These are phyloP conservation scores for Melinopterus prodromus DNA, from an alignment of 2,888 invertebrate genomes.

Conservation along the genomic window DNA sequence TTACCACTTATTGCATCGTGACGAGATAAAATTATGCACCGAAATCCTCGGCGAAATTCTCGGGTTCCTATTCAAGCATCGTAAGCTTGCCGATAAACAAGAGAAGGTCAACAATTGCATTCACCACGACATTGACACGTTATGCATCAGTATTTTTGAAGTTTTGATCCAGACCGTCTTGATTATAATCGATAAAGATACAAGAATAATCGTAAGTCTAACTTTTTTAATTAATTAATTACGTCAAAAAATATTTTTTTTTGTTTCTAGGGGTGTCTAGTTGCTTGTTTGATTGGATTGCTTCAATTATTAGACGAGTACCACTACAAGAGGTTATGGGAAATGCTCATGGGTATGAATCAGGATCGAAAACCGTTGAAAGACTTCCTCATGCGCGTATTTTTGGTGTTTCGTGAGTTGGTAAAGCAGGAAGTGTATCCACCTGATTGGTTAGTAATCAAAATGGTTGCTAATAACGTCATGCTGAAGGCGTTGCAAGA, in stretches of 20 bases:
- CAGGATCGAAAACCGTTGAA: conserved; percentile 83
- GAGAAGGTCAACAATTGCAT: conserved; percentile 69
- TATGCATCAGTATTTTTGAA: conserved; percentile 82
- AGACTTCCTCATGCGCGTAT: conserved; percentile 84
- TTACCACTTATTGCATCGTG: conserved; percentile 80
- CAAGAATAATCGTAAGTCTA: conserved; percentile 49
- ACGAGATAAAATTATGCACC: conserved; percentile 84
- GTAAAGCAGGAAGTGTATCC: conserved; percentile 85
- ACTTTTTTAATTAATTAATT: conserved; percentile 10
- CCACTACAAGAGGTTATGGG: conserved; percentile 89
- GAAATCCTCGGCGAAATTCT: conserved; percentile 89
- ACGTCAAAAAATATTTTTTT: conserved; percentile 20
- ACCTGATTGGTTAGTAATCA: conserved; percentile 89
- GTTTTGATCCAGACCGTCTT: conserved; percentile 87
- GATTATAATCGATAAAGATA: conserved; percentile 78
- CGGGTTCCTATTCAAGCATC: conserved; percentile 67
- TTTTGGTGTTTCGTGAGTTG: conserved; percentile 81
- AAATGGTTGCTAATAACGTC: conserved; percentile 87
- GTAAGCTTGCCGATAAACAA: conserved; percentile 61
- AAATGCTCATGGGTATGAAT: conserved; percentile 73
- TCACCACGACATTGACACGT: conserved; percentile 82
- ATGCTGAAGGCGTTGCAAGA: conserved; percentile 87
- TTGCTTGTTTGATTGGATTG: conserved; percentile 85
- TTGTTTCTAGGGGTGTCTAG: conserved; percentile 76
- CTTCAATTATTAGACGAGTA: conserved; percentile 87